Base-by-base conservation (phyloP, 2,888 invertebrate genomes). In the Orchesella flavescens region DNA sequence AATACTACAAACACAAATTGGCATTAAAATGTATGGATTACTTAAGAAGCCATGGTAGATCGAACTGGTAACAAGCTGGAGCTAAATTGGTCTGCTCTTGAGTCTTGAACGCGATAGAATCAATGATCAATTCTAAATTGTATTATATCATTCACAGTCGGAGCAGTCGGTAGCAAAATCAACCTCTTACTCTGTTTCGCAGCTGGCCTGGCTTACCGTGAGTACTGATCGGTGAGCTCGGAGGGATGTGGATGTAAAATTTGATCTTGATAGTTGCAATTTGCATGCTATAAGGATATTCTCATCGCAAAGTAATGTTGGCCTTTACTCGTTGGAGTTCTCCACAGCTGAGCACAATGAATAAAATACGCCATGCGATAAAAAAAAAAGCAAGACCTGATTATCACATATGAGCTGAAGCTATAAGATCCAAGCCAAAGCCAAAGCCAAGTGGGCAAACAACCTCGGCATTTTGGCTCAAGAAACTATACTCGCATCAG, bases 231-330 rank as follows among this genome's bases (percentile, higher is more conserved):
- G 66, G 66, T 24, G 68, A 57, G 55, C 57, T 23, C 17, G 53
- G 59, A 57, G 57, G 19, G 57, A 76, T 24, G 44, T 68, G 19
- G 57, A 76, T 24, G 44, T 68, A 68, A 68, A 59, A 44, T 66
- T 68, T 69, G 69, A 77, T 77, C 76, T 44, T 69, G 77, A 77
- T 77, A 77, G 69, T 77, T 61, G 69, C 59, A 69, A 77, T 77
- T 77, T 77, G 77, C 77, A 77, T 77, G 77, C 77, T 59, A 77
- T 59, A 77, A 61, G 69, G 77, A 13, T 77, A 77, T 77, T 77
- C 77, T 13, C 49, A 12, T 21, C 10, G 53, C 17, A 44, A 24
- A 10, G 24, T 57, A 19, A 23, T 53, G 23, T 34, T 34, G 43
- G 59, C 57, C 24, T 19, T 43, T 46, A 19, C 57, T 44, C 34